A percentile compares a stretch with the other conserved stretches of the same genome.
phyloP scores from a whole-genome alignment of 1,140 invertebrate species.

The Drosophila asahinai region DNA sequence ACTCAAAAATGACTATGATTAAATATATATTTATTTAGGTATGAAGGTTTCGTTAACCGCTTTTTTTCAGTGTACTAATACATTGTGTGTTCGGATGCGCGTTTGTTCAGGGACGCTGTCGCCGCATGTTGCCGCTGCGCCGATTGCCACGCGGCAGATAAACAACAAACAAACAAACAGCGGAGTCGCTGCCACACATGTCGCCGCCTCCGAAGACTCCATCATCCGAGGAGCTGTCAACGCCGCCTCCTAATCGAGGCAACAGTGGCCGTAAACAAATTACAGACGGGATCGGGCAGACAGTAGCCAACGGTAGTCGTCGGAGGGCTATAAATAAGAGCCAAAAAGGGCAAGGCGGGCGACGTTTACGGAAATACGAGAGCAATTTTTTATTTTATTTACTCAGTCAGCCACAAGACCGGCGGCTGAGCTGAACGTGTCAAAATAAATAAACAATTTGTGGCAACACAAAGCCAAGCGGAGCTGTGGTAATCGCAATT shows the following conservation, averaged over 20 bases:
- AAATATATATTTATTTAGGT: too few relatives aligned
- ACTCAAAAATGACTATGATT: too few relatives aligned
- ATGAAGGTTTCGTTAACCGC: too few relatives aligned
- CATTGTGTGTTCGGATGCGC: slow-evolving; percentile 4
- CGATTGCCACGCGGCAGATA: slow-evolving; percentile 51
- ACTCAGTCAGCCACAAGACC: slow-evolving; percentile 28
- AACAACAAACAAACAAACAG: slow-evolving; percentile 32
- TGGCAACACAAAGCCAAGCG: slow-evolving; percentile 32
- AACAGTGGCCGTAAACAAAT: slow-evolving; percentile 75
- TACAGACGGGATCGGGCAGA: slow-evolving; percentile 51
- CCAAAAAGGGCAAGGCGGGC: slow-evolving; percentile 35
- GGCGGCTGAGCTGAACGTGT: slow-evolving; percentile 48
- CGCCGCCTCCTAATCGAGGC: slow-evolving; percentile 62
- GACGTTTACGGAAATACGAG: slow-evolving; percentile 53
- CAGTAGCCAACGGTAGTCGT: slow-evolving; percentile 29
- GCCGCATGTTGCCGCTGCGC: slow-evolving; percentile 48
- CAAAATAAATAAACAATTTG: slow-evolving; percentile 69
- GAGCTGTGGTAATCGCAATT: slow-evolving; percentile 2
- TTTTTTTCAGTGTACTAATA: background rate
- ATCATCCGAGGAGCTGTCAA: slow-evolving; percentile 66
- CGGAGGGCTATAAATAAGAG: slow-evolving; percentile 48
- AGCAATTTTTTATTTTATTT: slow-evolving; percentile 57
- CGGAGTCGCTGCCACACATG: slow-evolving; percentile 63
- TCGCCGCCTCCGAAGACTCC: slow-evolving; percentile 61
- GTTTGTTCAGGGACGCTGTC: slow-evolving; percentile 18